Evolutionary conservation across 2,888 invertebrate genomes (phyloP), one percentile per base, ranked within the genome.

Genomic region (Eupithecia dodoneata): DNA sequence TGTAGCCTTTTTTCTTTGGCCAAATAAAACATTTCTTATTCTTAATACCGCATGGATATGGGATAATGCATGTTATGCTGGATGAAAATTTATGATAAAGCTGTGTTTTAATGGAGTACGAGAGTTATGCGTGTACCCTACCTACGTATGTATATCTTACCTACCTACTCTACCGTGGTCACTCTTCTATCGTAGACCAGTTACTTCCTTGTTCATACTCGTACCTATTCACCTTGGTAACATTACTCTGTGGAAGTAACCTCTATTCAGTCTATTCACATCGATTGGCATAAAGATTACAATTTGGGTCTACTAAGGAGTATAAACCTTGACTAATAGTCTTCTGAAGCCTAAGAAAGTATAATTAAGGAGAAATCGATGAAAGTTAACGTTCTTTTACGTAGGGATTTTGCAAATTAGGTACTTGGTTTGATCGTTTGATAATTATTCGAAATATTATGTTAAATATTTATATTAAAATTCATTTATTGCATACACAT

Each of bases 271-370:
- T 82, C 85, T 85, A 85, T 89, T 90, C 82, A 82, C 85, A 89
- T 90, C 87, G 89, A 90, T 90, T 85, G 86, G 83, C 83, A 85
- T 86, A 86, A 83, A 89, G 90, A 90, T 89, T 90, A 87, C 87
- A 87, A 86, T 86, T 87, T 83, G 85, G 85, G 84, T 84, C 86
- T 86, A 84, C 83, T 83, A 85, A 84, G 83, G 85, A 80, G 82
- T 83, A 85, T 85, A 85, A 87, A 85, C 81, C 82, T 82, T 81
- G 71, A 45, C 71, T 79, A 80, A 81, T 81, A 74, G 77, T 77
- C 79, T 78, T 74, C 74, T 78, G 77, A 81, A 80, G 79, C 75
- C 63, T 72, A 70, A 78, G 78, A 78, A 81, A 80, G 82, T 81
- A 80, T 79, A 80, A 82, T 82, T 81, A 82, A 72, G 80, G 67